Evolutionary conservation across 2,113 vertebrate genomes (phyloP), one percentile per base, ranked within the genome.

Genomic region (Nasalis larvatus): DNA sequence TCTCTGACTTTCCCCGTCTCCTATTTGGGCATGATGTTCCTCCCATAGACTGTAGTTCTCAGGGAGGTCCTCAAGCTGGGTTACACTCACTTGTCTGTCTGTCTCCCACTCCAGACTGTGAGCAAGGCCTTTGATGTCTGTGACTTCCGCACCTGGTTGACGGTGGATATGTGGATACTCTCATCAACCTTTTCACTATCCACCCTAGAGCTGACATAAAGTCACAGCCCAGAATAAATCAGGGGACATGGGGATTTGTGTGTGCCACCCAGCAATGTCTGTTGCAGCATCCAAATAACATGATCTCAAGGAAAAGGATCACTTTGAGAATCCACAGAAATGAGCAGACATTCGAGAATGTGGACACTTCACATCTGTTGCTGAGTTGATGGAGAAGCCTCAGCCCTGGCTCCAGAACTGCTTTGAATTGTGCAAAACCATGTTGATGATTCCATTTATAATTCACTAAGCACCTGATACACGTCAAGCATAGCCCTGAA

Each of bases 151-250:
- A 1, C 20, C 14, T 3, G 4, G 5, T 37, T 81, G 77, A 3
- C 1, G 8, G 35, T 4, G 8, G 32, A 40, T 6, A 20, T 4
- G 0, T 4, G 42, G 0, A 30, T 1, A 13, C 7, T 14, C n/a
- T 11, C 1, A 3, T 76, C 11, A 18, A 1, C 8, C 37, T 42
- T 11, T 8, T 35, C 21, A 63, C 2, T 45, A 21, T 23, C 4
- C 4, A 1, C 2, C 35, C 11, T 40, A 21, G 12, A 21, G 13
- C 9, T 0, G 0, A 10, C 23, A 1, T 21, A n/a, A 35, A 13
- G 35, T 86, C 32, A 45, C 12, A 82, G 27, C 35, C 5, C 37
- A 9, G n/a, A 2, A 21, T 6, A 18, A 20, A 6, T 23, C 1
- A 20, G 42, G 58, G 45, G 35, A 1, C 0, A 0, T n/a, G 60